Conservation (phyloP, 2,888 invertebrate genomes). For the Campopleginae sp. region DNA sequence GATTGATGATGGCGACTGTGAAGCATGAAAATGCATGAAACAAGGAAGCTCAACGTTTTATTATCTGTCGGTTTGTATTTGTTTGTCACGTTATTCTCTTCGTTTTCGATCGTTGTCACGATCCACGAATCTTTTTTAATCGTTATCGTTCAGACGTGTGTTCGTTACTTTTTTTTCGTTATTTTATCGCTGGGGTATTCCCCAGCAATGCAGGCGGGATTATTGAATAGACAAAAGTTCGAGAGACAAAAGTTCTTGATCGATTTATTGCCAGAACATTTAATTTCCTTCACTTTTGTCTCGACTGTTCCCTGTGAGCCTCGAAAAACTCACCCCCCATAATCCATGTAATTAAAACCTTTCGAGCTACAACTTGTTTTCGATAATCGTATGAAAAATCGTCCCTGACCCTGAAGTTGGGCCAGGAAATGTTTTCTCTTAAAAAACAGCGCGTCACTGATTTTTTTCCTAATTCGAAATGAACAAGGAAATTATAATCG, state of each 20-base stretch:
- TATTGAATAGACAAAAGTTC: not conserved
- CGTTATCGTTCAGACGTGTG: not conserved
- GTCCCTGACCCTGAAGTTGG: not conserved
- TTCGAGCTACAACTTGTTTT: not conserved
- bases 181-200: not conserved
- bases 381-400: too few species aligned
- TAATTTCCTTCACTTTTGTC: not conserved
- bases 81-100: not conserved
- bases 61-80: not conserved
- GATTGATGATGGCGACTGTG: not conserved
- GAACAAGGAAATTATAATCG: not conserved
- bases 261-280: not conserved
- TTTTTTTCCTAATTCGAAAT: not conserved
- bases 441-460: not conserved
- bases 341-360: not conserved
- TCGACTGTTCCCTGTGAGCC: not conserved
- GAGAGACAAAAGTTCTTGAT: not conserved
- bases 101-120: not conserved
- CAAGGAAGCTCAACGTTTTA: not conserved
- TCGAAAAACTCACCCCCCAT: not conserved
- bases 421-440: not conserved
- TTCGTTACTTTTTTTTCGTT: not conserved
- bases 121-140: not conserved
- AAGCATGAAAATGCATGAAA: not conserved
- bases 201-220: not conserved